Percentiles rank a stretch among this genome's conserved stretches.
Evolutionary conservation across 2,888 invertebrate species (phyloP).

Genomic region (Muschampia staudingeri): DNA sequence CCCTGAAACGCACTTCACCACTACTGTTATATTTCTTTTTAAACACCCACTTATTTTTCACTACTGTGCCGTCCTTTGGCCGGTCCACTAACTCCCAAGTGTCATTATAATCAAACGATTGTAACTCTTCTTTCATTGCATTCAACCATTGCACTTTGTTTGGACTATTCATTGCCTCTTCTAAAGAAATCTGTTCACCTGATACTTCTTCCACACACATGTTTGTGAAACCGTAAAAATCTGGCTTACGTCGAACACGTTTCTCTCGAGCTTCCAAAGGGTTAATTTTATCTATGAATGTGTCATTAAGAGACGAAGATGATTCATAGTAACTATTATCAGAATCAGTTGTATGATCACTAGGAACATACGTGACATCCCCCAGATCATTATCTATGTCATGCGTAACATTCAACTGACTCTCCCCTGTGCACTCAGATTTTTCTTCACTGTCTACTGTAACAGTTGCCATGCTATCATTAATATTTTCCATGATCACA

Average conservation of each 20-base stretch:
- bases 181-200: slow-evolving; percentile 6
- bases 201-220: slow-evolving; percentile 16
- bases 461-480: neutral
- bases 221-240: neutral
- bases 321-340: neutral
- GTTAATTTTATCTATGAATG: neutral
- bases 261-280: neutral
- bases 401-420: neutral
- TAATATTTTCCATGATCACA: slow-evolving; percentile 3
- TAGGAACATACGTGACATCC: neutral
- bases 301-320: neutral
- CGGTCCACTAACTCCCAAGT: slow-evolving; percentile 42
- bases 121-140: slow-evolving; percentile 52
- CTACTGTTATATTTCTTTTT: slow-evolving; percentile 20
- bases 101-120: slow-evolving; percentile 45
- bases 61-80: slow-evolving; percentile 23
- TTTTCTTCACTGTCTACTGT: no score
- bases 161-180: neutral
- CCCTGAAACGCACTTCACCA: slow-evolving; percentile 23
- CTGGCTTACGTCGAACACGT: slow-evolving; percentile 8
- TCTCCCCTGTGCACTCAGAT: neutral
- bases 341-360: neutral
- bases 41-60: slow-evolving; percentile 46
- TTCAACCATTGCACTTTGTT: slow-evolving; percentile 6
- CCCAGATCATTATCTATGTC: neutral